Evolutionary conservation across 2,888 invertebrate genomes (phyloP), one percentile per base, ranked within the genome.

Genomic region (Pammene aurita): DNA sequence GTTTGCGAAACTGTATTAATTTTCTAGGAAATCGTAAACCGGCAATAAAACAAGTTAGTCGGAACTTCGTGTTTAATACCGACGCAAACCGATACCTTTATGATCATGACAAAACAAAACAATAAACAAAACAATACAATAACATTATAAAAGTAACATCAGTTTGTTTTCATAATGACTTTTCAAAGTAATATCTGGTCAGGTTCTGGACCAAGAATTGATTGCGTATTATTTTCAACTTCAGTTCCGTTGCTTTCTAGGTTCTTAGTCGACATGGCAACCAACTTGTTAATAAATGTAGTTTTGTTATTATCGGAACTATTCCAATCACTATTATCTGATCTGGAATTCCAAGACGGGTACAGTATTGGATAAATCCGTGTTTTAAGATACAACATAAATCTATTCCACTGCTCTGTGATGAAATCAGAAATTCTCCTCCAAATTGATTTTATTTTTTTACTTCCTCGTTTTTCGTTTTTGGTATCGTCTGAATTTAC

Each of bases 41-140:
- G n/a, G 14, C 18, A 67, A 61, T 67, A 54, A 67, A 54, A 67
- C 38, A 52, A 60, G 52, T 46, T 54, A 7, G 9, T 60, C 34
- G 44, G 54, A 46, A 60, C 18, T 54, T 46, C 34, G 41, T 42
- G 35, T 54, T 18, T 57, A 41, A 57, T 66, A 41, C 41, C 48
- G 41, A 66, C 50, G 13, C 16, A 50, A n/a, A 58, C 56, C 38
- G 41, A 52, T 52, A 67, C 60, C 38, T 44, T 60, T 50, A 57
- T 26, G 11, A 46, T 48, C 44, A 57, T 48, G 18, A 65, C 35
- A 65, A 65, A 57, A 56, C 38, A 48, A 48, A 26, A 26, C 26
- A 26, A 26, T 26, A 26, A 26, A 26, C 26, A 26, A 26, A 26
- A 26, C 26, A 26, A 26, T 26, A 34, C 5, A 5, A 54, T 16